phyloP scores from a whole-genome alignment of 2,113 vertebrate species.

The Acanthisitta chloris region DNA sequence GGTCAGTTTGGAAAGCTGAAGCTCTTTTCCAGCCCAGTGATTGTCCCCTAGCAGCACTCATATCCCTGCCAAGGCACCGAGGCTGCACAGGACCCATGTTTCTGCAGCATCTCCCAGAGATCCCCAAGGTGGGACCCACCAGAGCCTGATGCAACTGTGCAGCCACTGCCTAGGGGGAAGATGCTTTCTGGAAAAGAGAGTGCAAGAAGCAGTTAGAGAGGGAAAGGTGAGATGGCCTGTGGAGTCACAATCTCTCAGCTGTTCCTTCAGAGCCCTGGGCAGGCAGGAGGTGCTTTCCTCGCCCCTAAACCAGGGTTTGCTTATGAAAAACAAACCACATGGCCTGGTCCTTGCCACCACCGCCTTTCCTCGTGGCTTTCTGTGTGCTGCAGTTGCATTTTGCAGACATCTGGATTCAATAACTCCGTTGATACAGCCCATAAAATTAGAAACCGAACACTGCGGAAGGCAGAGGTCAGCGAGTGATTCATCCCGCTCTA shows the following conservation, averaged over 20 bases:
- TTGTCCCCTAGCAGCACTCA: background rate
- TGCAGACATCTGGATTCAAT: slow-evolving; percentile 74
- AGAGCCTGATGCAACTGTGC: background rate
- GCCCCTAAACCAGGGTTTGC: background rate
- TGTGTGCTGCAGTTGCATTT: slow-evolving; percentile 49
- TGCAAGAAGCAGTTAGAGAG: background rate
- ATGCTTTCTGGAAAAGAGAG: background rate
- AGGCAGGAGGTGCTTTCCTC: background rate
- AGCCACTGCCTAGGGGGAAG: background rate
- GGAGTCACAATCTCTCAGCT: background rate
- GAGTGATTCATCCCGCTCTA: slow-evolving; percentile 67
- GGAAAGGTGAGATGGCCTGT: background rate
- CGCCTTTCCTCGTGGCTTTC: slow-evolving; percentile 28
- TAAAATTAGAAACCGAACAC: slow-evolving; percentile 72
- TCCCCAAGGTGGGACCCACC: background rate
- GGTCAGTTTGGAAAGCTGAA: background rate
- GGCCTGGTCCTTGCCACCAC: background rate
- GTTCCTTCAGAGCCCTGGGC: background rate
- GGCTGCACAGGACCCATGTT: rapidly evolving
- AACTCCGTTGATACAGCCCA: slow-evolving; percentile 63
- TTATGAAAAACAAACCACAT: slow-evolving; percentile 12
- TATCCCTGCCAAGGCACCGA: background rate
- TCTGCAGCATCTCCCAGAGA: background rate
- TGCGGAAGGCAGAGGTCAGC: slow-evolving; percentile 61
- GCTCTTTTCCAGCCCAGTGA: background rate